Evolutionary conservation across 2,888 invertebrate species (phyloP), one percentile per base, ranked within the genome.

Genomic region (Didymodactylos carnosus): DNA sequence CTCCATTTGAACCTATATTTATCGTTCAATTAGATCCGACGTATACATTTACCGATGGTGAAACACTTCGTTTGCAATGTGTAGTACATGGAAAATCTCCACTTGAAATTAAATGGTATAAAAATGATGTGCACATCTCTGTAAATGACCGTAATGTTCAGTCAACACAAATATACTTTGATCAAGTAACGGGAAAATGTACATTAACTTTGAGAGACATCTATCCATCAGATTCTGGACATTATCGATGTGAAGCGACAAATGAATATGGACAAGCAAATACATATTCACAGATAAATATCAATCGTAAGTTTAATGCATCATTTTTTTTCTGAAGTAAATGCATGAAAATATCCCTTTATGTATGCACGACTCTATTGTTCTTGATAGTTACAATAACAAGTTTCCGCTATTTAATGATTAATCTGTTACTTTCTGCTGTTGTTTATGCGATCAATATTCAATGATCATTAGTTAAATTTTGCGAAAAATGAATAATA

Each of bases 211-310:
- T 74, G 29, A 51, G 39, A 46, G 74, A 74, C 43, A 69, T 71
- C 75, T 92, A 93, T 80, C 91, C 91, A 82, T 88, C 93, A 73
- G 97, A 97, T 82, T 89, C 91, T 53, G 94, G 94, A 39, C 86
- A 92, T 71, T 83, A 83, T 75, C 77, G 80, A 23, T 82, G 82
- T 77, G 78, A 79, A 69, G 81, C 81, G 19, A 91, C 90, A 7
- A 98, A 98, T 81, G 91, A 89, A 81, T 92, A 92, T 89, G 97
- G 97, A 72, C 79, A 79, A 40, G 78, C 78, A 29, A 78, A 78
- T 35, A 81, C 81, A 75, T 80, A 78, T 75, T 80, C 82, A 0
- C 79, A 80, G 39, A 79, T 83, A 11, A 78, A 79, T 77, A 80
- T 83, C 51, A 81, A 78, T 76, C 79, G 82, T 82, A 75, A 76